Percentiles rank a stretch among this genome's conserved stretches.
These are phyloP conservation scores for Pseudanteris insignis DNA, from an alignment of 2,888 invertebrate species.

Conservation along the genomic window DNA sequence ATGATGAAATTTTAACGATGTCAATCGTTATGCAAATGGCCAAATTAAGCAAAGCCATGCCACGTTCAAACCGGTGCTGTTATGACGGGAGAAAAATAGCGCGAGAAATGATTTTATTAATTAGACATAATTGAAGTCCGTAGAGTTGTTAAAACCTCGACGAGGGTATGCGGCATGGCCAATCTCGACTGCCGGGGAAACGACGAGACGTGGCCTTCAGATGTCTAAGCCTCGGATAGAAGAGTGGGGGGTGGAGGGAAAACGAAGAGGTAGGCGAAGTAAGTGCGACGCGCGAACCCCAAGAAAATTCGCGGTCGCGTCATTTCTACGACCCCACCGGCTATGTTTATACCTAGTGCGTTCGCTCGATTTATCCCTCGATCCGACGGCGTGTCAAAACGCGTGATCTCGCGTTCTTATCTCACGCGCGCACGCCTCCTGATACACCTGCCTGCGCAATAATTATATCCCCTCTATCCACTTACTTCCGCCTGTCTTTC, in stretches of 20 bases:
- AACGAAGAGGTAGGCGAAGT: no score
- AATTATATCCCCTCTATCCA: slow-evolving; percentile 33
- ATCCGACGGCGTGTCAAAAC: slow-evolving; percentile 13
- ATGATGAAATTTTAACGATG: slow-evolving; percentile 8
- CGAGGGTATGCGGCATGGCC: background rate
- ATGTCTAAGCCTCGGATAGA: no score
- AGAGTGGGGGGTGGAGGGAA: no score
- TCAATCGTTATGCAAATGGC: slow-evolving; percentile 41
- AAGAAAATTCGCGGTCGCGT: slow-evolving; percentile 30
- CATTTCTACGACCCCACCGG: slow-evolving; percentile 25
- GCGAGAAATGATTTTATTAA: slow-evolving; percentile 47
- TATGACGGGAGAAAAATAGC: slow-evolving; percentile 10
- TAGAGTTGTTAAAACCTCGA: slow-evolving; percentile 3
- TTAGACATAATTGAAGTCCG: slow-evolving; percentile 40
- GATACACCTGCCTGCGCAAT: slow-evolving; percentile 20
- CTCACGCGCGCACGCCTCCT: slow-evolving; percentile 2
- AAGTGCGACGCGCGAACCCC: slow-evolving; percentile 2
- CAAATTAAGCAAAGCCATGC: no score
- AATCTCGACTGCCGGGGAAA: slow-evolving; percentile 2
- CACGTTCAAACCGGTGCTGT: no score
- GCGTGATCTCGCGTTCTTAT: slow-evolving; percentile 14
- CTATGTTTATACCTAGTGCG: slow-evolving; percentile 12
- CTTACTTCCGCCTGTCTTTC: slow-evolving; percentile 28
- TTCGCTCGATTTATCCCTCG: slow-evolving; percentile 45
- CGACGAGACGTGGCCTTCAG: slow-evolving; percentile 7